These are phyloP conservation scores for Rhynchonycteris naso DNA, from an alignment of 2,797 vertebrate genomes.

Conservation along the genomic window DNA sequence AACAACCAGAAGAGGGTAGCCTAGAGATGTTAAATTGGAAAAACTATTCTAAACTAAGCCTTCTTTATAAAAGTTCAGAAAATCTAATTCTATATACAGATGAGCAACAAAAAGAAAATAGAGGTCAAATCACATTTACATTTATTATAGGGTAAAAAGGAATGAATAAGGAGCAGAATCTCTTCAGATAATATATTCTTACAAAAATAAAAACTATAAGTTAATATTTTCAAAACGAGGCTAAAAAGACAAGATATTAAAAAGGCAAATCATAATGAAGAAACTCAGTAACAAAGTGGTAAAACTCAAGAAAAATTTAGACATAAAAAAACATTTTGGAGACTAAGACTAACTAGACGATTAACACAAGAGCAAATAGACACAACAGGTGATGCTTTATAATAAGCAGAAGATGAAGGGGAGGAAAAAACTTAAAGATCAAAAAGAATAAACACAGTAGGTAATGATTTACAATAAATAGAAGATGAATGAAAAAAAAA, in stretches of 20 bases:
- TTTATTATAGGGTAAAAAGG: not conserved
- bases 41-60: not conserved
- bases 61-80: conserved; percentile 39
- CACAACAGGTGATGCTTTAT: not conserved
- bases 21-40: not conserved
- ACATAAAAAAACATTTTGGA: not conserved
- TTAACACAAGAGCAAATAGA: not conserved
- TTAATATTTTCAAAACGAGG: not conserved
- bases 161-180: not conserved
- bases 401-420: not conserved
- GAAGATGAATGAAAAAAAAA: not conserved
- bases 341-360: not conserved
- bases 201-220: not conserved
- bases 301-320: not conserved
- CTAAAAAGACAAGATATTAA: not conserved
- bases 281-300: not conserved
- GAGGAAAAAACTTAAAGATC: not conserved
- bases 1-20: conserved; percentile 55
- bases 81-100: conserved; percentile 1
- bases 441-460: not conserved
- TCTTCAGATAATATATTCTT: not conserved
- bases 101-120: conserved; percentile 7
- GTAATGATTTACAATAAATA: not conserved
- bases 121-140: conserved; percentile 22
- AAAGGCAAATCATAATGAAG: not conserved